phyloP scores from a whole-genome alignment of 2,113 vertebrate species.

The Bubalus kerabau region DNA sequence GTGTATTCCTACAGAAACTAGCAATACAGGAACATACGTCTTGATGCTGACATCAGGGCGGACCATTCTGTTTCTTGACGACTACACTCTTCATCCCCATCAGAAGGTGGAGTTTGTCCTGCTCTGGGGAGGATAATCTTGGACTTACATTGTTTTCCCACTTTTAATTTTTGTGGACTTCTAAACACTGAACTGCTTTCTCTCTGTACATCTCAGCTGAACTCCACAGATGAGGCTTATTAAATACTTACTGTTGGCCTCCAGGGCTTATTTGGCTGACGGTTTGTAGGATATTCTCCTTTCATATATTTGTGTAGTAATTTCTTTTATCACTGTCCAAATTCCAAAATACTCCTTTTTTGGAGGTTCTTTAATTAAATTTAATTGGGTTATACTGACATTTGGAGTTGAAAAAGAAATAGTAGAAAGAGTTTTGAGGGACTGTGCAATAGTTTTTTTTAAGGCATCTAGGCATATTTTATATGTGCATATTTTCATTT shows the following conservation, averaged over 20 bases:
- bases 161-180: slow-evolving; percentile 24
- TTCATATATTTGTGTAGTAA: slow-evolving; percentile 44
- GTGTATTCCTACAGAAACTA: not conserved
- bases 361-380: slow-evolving; percentile 48
- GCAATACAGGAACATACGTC: not conserved
- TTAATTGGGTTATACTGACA: slow-evolving; percentile 26
- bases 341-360: slow-evolving; percentile 20
- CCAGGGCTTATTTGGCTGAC: not conserved
- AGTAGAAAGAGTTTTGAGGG: not conserved
- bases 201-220: slow-evolving; percentile 8
- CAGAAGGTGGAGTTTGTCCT: not conserved
- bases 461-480: not conserved
- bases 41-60: not conserved
- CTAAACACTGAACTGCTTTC: not conserved
- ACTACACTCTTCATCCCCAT: not conserved
- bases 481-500: not conserved
- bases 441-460: not conserved
- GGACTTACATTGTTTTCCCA: not conserved
- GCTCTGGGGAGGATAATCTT: not conserved
- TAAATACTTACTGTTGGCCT: slow-evolving; percentile 33
- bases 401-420: slow-evolving; percentile 28
- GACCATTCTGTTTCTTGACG: not conserved
- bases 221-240: slow-evolving; percentile 9
- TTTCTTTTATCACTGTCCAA: slow-evolving; percentile 38
- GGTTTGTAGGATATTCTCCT: slow-evolving; percentile 19